Evolutionary conservation across 2,113 vertebrate genomes (phyloP).

Genomic region (Amphiprion percula): DNA sequence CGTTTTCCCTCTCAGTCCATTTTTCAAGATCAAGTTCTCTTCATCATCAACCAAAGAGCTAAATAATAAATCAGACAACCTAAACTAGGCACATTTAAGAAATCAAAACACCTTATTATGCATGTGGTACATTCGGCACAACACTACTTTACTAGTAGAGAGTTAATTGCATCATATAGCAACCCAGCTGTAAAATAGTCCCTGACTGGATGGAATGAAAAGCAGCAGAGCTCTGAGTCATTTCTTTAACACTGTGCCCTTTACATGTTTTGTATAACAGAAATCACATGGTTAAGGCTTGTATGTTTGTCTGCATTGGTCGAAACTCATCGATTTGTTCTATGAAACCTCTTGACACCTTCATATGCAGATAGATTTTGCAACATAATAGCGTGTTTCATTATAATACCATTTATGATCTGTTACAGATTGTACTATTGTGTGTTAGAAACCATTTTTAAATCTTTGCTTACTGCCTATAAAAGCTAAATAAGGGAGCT

Average conservation of each 20-base stretch:
- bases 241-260: neutral
- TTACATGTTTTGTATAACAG: neutral
- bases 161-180: neutral
- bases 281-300: too few relatives aligned
- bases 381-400: neutral
- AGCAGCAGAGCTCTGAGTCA: neutral
- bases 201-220: neutral
- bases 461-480: neutral
- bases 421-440: neutral
- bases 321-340: too few relatives aligned
- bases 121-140: neutral
- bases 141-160: neutral
- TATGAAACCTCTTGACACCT: too few relatives aligned
- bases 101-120: too few relatives aligned
- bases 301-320: too few relatives aligned
- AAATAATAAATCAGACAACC: neutral
- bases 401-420: too few relatives aligned
- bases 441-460: neutral
- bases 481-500: neutral
- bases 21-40: constrained; percentile 3
- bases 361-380: neutral
- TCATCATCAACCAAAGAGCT: neutral
- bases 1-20: constrained; percentile 6
- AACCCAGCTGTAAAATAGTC: neutral
- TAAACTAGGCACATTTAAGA: too few relatives aligned